Base-by-base conservation (phyloP, 2,113 vertebrate genomes). In the Mus pahari region DNA sequence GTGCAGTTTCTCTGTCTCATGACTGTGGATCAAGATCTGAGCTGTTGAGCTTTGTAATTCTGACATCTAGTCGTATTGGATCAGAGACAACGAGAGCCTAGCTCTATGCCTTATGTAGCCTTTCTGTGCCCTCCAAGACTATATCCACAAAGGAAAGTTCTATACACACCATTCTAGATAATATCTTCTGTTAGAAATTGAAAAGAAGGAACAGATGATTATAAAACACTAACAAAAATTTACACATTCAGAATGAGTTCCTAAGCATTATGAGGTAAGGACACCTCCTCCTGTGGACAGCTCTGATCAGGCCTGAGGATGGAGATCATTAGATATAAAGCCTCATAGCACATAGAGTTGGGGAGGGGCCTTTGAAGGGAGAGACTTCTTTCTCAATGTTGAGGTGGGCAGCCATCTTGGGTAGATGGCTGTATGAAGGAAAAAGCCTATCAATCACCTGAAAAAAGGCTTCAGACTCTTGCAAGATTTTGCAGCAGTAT, bases 341-440 rank as follows among this genome's bases (percentile, higher is more conserved):
- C n/a, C n/a, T 74, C 20, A 42, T 74, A 24, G 2, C 20, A 74
- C 9, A 42, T 22, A 20, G 20, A 42, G 39, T 20, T 20, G 19
- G 58, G 7, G 7, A 6, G 5, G 36, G 33, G 36, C 3, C 3
- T 39, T 39, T 39, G 53, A 60, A 82, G 53, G 24, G 36, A 82
- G 79, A 26, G 55, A 36, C 50, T 55, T 79, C 50, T 1, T 79
- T 79, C 53, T 79, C 33, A 22, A 36, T 82, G 11, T 17, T 82
- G 22, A 8, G 6, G 1, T 5, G 1, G 33, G 3, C 55, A 26
- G 6, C 19, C 12, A 8, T 22, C 20, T 9, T 60, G 53, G 1
- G 36, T 22, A n/a, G 11, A 39, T 7, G 36, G 53, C 1, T 7
- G 1, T 5, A 24, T 12, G 20, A 60, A 39, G 22, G 10, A 60